These are phyloP conservation scores for Tragelaphus imberbis DNA, from an alignment of 2,113 vertebrate genomes.

Conservation along the genomic window DNA sequence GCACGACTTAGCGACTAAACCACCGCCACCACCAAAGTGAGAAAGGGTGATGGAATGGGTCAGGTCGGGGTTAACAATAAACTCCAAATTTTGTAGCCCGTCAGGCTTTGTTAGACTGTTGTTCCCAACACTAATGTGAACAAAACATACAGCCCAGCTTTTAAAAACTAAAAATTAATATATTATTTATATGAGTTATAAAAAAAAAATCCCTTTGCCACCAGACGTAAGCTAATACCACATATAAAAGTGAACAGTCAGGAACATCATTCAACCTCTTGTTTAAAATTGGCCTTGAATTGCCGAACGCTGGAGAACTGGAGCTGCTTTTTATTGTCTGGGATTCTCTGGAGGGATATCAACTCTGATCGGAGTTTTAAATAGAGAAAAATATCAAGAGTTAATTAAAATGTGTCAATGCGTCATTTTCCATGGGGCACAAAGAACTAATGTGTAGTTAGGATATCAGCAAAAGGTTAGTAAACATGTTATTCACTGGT, in stretches of 20 bases:
- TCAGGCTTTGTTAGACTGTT: neutral
- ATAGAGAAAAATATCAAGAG: neutral
- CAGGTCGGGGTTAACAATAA: neutral
- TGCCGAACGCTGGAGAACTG: neutral
- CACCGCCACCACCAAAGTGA: neutral
- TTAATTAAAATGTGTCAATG: neutral
- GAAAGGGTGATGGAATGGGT: neutral
- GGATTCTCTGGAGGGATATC: neutral
- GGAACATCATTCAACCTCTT: neutral
- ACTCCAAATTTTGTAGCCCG: neutral
- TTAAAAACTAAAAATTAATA: constrained; percentile 7
- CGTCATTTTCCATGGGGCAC: neutral
- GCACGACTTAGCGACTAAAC: neutral
- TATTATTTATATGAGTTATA: neutral
- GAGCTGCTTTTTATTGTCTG: neutral
- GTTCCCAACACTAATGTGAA: neutral
- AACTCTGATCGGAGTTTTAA: neutral
- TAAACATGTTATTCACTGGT: neutral
- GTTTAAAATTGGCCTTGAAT: neutral
- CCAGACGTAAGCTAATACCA: neutral
- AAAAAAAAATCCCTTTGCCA: neutral
- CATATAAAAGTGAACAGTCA: neutral
- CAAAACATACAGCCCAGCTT: neutral
- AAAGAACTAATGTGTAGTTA: neutral
- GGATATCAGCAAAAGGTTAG: neutral